Base-by-base conservation (phyloP, 2,797 vertebrate species). In the Heterohyrax brucei region DNA sequence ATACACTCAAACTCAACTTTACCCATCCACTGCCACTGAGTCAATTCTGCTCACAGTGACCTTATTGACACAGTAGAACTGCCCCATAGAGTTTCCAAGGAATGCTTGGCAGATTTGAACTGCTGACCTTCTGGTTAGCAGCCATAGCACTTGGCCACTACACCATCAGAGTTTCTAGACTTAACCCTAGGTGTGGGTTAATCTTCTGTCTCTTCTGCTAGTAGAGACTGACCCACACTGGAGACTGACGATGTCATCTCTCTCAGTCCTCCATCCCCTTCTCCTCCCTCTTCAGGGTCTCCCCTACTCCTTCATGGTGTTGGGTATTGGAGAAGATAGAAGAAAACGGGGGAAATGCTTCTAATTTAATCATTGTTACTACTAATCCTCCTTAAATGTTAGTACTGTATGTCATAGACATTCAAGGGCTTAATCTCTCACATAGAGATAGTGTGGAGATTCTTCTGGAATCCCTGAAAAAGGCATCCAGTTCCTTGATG, bases 181-280 rank as follows among this genome's bases (percentile, higher is more conserved):
- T 39, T 88, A 96, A 56, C 61, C 53, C 22, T 64, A 21, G 59
- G 18, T 50, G n/a, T 53, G 66, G 44, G 16, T 96, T 53, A 50
- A 44, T 18, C 33, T 33, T 80, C 66, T 44, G 6, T 61, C 56
- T 44, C n/a, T 94, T 22, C 10, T 8, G 14, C 62, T 83, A 10
- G 56, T 28, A 30, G 64, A 90, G 19, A 22, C 50, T 13, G 33
- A 61, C 7, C 24, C 44, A 24, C 30, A 39, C 14, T 80, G 5
- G 12, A 61, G 7, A 56, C 5, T 1, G 13, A 46, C 8, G 44
- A 33, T 18, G 10, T 78, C 28, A 72, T 33, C 13, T 30, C 30
- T 56, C 79, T 61, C 7, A 13, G 14, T 28, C 64, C 56, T 77
- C 56, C 8, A 44, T 6, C 61, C 56, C 62, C 3, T 46, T 3